A percentile compares a stretch with the other conserved stretches of the same genome.
Conservation (phyloP, 2,888 invertebrate genomes). For the Odontomyia ornata region DNA sequence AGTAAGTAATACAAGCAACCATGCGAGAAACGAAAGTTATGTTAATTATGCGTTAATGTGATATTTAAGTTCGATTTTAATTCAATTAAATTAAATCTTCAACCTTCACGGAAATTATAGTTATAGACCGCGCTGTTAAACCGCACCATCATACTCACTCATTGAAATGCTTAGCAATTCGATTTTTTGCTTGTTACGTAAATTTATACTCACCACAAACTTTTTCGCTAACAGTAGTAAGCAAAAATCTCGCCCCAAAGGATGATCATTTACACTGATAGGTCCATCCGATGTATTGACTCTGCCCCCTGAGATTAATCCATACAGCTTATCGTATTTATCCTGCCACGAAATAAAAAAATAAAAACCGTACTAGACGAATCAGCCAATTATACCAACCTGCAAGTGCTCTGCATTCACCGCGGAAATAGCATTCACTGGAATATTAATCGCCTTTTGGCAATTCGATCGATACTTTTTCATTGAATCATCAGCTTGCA, state of each 20-base stretch:
- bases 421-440: conserved; percentile 86
- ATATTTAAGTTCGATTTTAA: too few relatives aligned
- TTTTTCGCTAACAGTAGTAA: conserved; percentile 76
- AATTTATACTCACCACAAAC: conserved; percentile 69
- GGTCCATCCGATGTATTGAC: conserved; percentile 71
- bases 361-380: background rate
- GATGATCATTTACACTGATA: conserved; percentile 74
- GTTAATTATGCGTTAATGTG: too few relatives aligned
- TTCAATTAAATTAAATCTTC: too few relatives aligned
- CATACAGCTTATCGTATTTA: conserved; percentile 79
- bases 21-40: too few relatives aligned
- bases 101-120: too few relatives aligned
- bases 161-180: too few relatives aligned
- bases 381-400: conserved; percentile 43
- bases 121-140: too few relatives aligned
- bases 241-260: conserved; percentile 75
- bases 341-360: conserved; percentile 61
- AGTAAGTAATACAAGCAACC: too few relatives aligned
- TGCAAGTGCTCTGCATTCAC: conserved; percentile 74
- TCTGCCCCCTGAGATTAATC: conserved; percentile 75
- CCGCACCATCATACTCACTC: too few relatives aligned
- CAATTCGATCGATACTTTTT: conserved; percentile 86
- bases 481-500: conserved; percentile 69
- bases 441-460: conserved; percentile 86
- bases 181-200: too few relatives aligned